Base-by-base conservation (phyloP, 2,797 vertebrate genomes). In the Sparidentex hasta region DNA sequence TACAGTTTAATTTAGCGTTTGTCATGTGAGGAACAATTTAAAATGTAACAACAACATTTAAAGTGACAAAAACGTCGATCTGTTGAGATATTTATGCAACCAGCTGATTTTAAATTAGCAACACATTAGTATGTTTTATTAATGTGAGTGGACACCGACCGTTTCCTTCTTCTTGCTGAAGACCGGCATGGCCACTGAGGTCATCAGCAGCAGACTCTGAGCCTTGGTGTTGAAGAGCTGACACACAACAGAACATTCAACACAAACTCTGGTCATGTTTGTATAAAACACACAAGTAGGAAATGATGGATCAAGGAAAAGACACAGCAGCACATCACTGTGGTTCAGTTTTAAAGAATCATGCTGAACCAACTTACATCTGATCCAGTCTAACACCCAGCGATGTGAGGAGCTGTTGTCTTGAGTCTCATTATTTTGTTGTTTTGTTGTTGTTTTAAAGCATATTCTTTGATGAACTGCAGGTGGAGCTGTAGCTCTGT, bases 91-190 rank as follows among this genome's bases (percentile, higher is more conserved):
- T 25, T 2, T 25, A 25, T 25, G 25, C 2, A 25, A 25, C 25
- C 25, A 25, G 25, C 25, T 25, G 25, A 25, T 25, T 43, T 11
- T 43, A 11, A 43, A 43, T 11, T 3, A 43, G 3, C 29, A 29
- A 4, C 29, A 29, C 29, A 29, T 29, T 29, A 4, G 29, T 29
- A 2, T 33, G 7, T 33, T 33, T 33, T 33, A 7, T 33, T 33
- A 33, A 33, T 7, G 29, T 33, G 29, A 43, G 12, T 44, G 3
- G 23, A 41, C 50, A 84, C 92, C 61, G 29, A 99, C 98, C 46
- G 97, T 99, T 89, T 99, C 97, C 0, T 97, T 98, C 95, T 99
- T 99, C 91, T 97, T 98, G 93, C 98, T 99, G 95, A 99, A 99
- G 67, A 99, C 98, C 0, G 98, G 98, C 98, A 99, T 98, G 87